A percentile compares a stretch with the other conserved stretches of the same genome.
Evolutionary conservation across 2,797 vertebrate species (phyloP).

Genomic region (Aotus griseimembra): DNA sequence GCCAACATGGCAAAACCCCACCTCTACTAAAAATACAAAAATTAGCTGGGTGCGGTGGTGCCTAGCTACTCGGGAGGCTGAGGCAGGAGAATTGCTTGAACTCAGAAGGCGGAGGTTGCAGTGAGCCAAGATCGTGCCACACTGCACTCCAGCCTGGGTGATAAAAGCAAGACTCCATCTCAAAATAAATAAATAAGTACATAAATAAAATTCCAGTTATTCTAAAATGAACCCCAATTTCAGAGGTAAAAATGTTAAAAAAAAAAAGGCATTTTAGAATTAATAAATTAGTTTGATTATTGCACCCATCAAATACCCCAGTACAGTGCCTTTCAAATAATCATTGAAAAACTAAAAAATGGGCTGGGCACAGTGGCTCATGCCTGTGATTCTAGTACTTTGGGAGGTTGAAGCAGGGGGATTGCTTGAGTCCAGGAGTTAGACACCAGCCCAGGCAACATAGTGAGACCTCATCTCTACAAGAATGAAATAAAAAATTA

Average conservation of each 20-base stretch:
- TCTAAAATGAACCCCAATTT: neutral
- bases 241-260: neutral
- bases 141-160: no score
- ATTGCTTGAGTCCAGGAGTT: neutral
- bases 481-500: neutral
- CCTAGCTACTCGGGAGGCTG: no score
- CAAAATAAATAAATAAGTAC: no score
- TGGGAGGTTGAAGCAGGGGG: neutral
- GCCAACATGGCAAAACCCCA: no score
- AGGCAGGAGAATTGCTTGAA: no score
- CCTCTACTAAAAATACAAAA: no score
- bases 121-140: fast-evolving
- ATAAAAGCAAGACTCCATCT: no score
- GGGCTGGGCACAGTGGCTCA: neutral
- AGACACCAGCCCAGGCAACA: neutral
- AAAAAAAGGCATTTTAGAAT: neutral
- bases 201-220: neutral
- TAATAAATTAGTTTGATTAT: neutral
- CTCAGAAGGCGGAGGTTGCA: no score
- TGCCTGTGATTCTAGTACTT: neutral
- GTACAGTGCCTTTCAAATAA: neutral
- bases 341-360: neutral
- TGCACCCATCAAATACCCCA: neutral
- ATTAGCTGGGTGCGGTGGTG: no score
- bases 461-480: neutral